These are phyloP conservation scores for Orthosia incerta DNA, from an alignment of 2,888 invertebrate genomes.

Conservation along the genomic window DNA sequence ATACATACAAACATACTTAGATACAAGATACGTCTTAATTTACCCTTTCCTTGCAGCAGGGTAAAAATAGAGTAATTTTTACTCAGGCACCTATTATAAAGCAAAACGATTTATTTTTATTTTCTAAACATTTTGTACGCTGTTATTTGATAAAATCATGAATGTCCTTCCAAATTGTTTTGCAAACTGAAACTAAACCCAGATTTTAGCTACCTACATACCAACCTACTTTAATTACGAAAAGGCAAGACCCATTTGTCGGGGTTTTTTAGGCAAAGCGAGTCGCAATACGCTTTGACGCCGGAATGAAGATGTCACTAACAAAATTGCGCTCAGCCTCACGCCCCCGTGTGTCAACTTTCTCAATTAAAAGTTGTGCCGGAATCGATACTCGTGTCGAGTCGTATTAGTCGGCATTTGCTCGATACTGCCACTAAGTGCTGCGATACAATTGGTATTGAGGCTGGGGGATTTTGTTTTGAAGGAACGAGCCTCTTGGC, in stretches of 20 bases:
- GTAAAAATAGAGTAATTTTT: too few relatives aligned
- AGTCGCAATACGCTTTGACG: conserved; percentile 27
- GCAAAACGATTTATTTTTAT: too few relatives aligned
- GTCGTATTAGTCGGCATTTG: conserved; percentile 7
- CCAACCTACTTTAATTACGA: conserved; percentile 12
- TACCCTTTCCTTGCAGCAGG: too few relatives aligned
- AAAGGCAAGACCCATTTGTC: neutral
- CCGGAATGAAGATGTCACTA: conserved; percentile 41
- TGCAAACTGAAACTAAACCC: too few relatives aligned
- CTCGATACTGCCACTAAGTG: neutral
- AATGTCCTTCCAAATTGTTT: too few relatives aligned
- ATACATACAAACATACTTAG: too few relatives aligned
- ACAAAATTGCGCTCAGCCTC: conserved; percentile 41
- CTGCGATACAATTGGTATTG: neutral
- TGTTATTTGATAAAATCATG: too few relatives aligned
- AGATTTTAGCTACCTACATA: neutral
- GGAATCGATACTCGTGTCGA: conserved; percentile 43
- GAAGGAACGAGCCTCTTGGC: too few relatives aligned
- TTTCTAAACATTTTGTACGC: too few relatives aligned
- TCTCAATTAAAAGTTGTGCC: conserved; percentile 60
- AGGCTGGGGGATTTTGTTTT: neutral
- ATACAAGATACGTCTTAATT: too few relatives aligned
- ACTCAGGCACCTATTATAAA: too few relatives aligned
- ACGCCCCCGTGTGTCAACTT: conserved; percentile 54
- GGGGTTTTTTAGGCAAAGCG: conserved; percentile 4